Conservation (phyloP, 1,140 invertebrate genomes). For the Bacillus rossius region DNA sequence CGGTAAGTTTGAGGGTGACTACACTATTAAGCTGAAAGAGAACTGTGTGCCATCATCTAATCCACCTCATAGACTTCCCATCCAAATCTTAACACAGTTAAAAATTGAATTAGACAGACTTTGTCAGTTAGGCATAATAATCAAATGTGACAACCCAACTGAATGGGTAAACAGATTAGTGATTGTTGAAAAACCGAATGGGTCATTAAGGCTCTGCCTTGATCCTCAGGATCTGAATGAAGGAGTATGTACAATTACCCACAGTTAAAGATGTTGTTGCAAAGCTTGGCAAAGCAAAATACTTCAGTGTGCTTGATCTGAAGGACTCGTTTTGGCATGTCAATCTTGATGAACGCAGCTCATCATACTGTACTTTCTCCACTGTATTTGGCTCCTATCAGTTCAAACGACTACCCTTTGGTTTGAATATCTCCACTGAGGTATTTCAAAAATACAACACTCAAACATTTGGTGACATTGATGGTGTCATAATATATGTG, state of each 20-base stretch:
- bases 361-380: conserved; percentile 17
- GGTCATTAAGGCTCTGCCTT: conserved; percentile 34
- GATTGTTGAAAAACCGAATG: conserved; percentile 34
- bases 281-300: conserved; percentile 18
- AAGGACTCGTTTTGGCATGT: conserved; percentile 23
- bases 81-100: conserved; percentile 18
- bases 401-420: conserved; percentile 35
- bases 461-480: conserved; percentile 29
- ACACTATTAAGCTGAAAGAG: conserved; percentile 7
- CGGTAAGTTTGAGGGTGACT: no score
- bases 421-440: conserved; percentile 29
- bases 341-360: conserved; percentile 9
- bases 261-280: conserved; percentile 13
- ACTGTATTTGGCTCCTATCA: conserved; percentile 30
- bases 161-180: conserved; percentile 39
- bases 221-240: conserved; percentile 29
- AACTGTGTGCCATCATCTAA: conserved; percentile 20
- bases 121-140: conserved; percentile 16
- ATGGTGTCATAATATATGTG: conserved; percentile 34
- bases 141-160: conserved; percentile 14
- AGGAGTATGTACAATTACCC: conserved; percentile 16
- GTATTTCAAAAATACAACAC: conserved; percentile 33
- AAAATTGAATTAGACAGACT: conserved; percentile 25
- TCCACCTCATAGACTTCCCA: conserved; percentile 21
- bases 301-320: conserved; percentile 20